Evolutionary conservation across 1,140 invertebrate genomes (phyloP).

Genomic region (Hycleus cichorii): DNA sequence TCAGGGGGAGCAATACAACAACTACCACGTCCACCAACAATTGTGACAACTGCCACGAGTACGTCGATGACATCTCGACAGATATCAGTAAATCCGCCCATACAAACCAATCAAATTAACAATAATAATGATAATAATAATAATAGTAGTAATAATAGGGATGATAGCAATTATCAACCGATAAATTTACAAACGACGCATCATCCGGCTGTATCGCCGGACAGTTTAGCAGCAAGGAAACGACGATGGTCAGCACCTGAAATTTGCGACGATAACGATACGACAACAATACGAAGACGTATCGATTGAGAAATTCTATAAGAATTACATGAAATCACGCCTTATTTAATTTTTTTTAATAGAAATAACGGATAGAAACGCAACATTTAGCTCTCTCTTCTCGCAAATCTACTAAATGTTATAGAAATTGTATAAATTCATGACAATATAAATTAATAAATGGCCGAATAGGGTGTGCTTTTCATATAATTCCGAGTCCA

Average conservation of each 20-base stretch:
- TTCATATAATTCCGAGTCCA: not conserved
- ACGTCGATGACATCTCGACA: constrained; percentile 34
- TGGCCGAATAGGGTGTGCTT: not conserved
- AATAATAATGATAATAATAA: not conserved
- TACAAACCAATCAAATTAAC: not conserved
- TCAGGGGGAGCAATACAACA: not conserved
- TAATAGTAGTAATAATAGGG: not conserved
- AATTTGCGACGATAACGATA: constrained; percentile 47
- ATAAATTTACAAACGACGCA: constrained; percentile 19
- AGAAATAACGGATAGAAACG: too few relatives aligned
- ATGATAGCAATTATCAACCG: constrained; percentile 17
- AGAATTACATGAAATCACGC: constrained; percentile 4
- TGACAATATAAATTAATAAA: constrained; percentile 22
- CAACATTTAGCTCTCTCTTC: too few relatives aligned
- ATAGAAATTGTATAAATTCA: not conserved
- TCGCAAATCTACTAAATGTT: too few relatives aligned
- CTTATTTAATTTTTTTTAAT: too few relatives aligned
- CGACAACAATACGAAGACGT: not conserved
- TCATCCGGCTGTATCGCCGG: constrained; percentile 28
- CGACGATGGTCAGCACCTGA: constrained; percentile 59
- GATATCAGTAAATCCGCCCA: constrained; percentile 6
- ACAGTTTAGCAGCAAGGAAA: constrained; percentile 45
- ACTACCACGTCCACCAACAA: constrained; percentile 22
- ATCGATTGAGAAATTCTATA: constrained; percentile 1
- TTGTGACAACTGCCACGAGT: constrained; percentile 38